Percentiles rank a stretch among this genome's conserved stretches.
These are phyloP conservation scores for Colletes gigas DNA, from an alignment of 1,140 invertebrate species.

Conservation along the genomic window DNA sequence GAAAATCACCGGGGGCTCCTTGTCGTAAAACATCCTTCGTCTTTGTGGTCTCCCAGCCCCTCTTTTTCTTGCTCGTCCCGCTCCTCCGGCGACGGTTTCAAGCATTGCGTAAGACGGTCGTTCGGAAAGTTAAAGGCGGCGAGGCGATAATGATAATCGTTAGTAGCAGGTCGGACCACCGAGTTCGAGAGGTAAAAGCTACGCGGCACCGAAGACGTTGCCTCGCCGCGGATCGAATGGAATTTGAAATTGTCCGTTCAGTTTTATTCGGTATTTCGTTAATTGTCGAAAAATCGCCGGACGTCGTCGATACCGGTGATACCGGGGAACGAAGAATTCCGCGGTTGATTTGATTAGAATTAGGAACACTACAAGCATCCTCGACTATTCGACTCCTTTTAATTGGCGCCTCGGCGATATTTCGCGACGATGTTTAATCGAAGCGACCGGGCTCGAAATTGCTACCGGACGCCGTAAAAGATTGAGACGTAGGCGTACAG, in stretches of 20 bases:
- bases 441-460: no score
- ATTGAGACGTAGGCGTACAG: not conserved
- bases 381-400: not conserved
- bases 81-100: slow-evolving; percentile 49
- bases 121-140: slow-evolving; percentile 52
- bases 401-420: not conserved
- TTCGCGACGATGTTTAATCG: not conserved
- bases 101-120: slow-evolving; percentile 64
- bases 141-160: slow-evolving; percentile 62
- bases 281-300: slow-evolving; percentile 23
- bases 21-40: slow-evolving; percentile 51
- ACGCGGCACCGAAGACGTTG: slow-evolving; percentile 12
- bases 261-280: slow-evolving; percentile 10
- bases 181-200: slow-evolving; percentile 31
- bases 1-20: slow-evolving; percentile 57
- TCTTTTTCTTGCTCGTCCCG: not conserved
- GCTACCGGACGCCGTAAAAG: not conserved
- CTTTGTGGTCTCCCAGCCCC: slow-evolving; percentile 17
- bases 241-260: slow-evolving; percentile 24
- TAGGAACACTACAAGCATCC: slow-evolving; percentile 1
- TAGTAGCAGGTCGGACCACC: slow-evolving; percentile 35
- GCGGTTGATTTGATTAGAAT: slow-evolving; percentile 33
- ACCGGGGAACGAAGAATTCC: slow-evolving; percentile 8
- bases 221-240: slow-evolving; percentile 25
- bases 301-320: not conserved